These are phyloP conservation scores for Andricus grossulariae DNA, from an alignment of 1,140 invertebrate genomes.

Conservation along the genomic window DNA sequence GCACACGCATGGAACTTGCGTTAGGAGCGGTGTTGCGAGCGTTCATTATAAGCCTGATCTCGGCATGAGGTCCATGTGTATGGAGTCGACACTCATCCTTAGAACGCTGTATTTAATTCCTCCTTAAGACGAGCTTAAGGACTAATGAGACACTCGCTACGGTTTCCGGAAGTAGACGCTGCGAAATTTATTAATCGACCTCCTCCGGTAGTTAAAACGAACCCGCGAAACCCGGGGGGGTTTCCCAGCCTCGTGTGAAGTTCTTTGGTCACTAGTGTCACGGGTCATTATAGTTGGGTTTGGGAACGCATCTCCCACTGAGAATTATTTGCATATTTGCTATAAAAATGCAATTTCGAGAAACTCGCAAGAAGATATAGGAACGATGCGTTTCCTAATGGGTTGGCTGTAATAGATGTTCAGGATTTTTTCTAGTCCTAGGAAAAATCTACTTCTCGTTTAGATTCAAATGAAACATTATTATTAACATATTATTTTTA, in stretches of 20 bases:
- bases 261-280: constrained; percentile 22
- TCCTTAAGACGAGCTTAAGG: constrained; percentile 63
- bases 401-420: not conserved
- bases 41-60: constrained; percentile 65
- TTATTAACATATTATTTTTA: no score
- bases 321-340: constrained; percentile 20
- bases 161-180: constrained; percentile 61
- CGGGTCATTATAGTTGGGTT: constrained; percentile 18
- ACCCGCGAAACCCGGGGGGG: constrained; percentile 32
- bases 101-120: constrained; percentile 67
- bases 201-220: constrained; percentile 45
- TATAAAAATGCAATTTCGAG: not conserved
- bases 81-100: constrained; percentile 67
- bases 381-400: not conserved
- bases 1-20: constrained; percentile 47
- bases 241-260: constrained; percentile 24
- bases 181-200: constrained; percentile 62
- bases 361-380: not conserved
- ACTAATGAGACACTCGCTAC: constrained; percentile 68
- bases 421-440: no score
- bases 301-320: constrained; percentile 8
- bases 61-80: constrained; percentile 64
- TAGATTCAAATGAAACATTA: no score
- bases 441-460: no score
- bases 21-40: constrained; percentile 61